Evolutionary conservation across 1,140 invertebrate genomes (phyloP), one percentile per base, ranked within the genome.

Genomic region (Ganaspis sp.): DNA sequence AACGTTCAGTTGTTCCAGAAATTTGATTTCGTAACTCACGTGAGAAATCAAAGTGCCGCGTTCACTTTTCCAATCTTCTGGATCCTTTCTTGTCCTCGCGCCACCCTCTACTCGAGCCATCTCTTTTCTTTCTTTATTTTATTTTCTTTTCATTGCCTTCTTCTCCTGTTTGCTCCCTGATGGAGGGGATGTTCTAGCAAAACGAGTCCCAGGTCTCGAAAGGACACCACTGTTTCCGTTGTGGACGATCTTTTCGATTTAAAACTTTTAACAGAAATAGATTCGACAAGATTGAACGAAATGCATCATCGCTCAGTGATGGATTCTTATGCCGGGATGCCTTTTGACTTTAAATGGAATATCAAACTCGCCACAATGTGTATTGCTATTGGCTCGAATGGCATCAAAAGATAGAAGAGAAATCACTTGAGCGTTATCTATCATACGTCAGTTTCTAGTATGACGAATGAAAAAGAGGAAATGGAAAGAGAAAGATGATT

Each of bases 21-120:
- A 81, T 81, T 81, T 81, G 79, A 81, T 81, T 81, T 78, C 79
- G 74, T 76, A 81, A 81, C 76, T 81, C 79, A 77, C 75, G 76
- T 75, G 76, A 81, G 76, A 81, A 81, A 81, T 81, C 79, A 81
- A 78, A 81, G 79, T 76, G 74, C 76, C 74, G 73, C 74, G 54
- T 71, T 78, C 76, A 21, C 74, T 72, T 73, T 81, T 81, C 69
- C 70, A 81, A 78, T 78, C 69, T 77, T 11, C 71, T 23, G 26
- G 38, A 72, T 15, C 40, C 40, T 42, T 15, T 4, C 19, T 21
- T 40, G 15, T 21, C 21, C 40, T 72, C 15, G 21, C 40, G 40
- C 23, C 23, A 17, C 23, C 40, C 17, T 12, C 23, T 72, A 69
- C 15, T 29, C 69, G 34, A 54, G 73, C 54, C 38, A n/a, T n/a